phyloP scores from a whole-genome alignment of 2,888 invertebrate genomes.

The Calameuta pallipes region DNA sequence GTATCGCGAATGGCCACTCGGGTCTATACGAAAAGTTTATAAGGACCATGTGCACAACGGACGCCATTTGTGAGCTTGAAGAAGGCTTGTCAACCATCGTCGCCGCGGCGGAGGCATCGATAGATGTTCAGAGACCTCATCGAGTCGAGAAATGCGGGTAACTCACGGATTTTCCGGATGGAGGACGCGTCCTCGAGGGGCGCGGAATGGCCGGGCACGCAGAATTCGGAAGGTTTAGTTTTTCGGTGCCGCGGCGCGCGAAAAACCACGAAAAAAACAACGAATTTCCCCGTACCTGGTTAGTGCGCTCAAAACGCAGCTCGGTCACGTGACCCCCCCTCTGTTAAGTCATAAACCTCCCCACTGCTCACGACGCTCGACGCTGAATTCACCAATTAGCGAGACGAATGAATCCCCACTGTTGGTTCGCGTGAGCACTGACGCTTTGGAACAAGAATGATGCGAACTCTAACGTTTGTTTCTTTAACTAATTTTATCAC shows the following conservation, averaged over 20 bases:
- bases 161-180: conserved; percentile 46
- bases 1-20: not conserved
- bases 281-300: conserved; percentile 72
- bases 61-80: conserved; percentile 58
- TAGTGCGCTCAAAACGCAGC: conserved; percentile 79
- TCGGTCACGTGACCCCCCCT: conserved; percentile 73
- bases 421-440: not conserved
- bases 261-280: conserved; percentile 61
- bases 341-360: conserved; percentile 19
- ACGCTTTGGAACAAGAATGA: not conserved
- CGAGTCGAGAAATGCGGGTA: conserved; percentile 37
- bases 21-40: conserved; percentile 24
- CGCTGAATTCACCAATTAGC: not conserved
- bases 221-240: conserved; percentile 43
- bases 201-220: conserved; percentile 40
- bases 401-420: not conserved
- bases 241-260: conserved; percentile 48
- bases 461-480: not conserved
- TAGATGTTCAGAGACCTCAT: conserved; percentile 42
- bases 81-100: conserved; percentile 59
- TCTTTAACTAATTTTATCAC: not conserved
- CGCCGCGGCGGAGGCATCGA: conserved; percentile 46
- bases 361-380: conserved; percentile 3
- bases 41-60: conserved; percentile 55
- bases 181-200: conserved; percentile 40